These are phyloP conservation scores for Acyrthosiphon pisum DNA, from an alignment of 1,140 invertebrate genomes.

Conservation along the genomic window DNA sequence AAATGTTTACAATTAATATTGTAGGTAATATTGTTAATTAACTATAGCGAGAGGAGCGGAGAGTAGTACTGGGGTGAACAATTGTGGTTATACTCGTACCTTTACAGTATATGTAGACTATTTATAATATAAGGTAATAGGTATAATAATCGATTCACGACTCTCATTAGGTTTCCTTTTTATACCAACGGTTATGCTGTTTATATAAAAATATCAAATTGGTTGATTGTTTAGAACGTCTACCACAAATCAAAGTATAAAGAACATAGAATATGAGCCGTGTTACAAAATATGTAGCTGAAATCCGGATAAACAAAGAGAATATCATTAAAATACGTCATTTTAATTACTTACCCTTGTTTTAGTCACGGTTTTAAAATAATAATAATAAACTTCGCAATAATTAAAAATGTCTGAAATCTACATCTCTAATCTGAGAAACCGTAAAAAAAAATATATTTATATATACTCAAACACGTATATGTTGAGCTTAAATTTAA, in stretches of 20 bases:
- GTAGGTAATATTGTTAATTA: neutral
- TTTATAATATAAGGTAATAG: neutral
- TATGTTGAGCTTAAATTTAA: conserved; percentile 1
- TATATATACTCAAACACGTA: conserved; percentile 22
- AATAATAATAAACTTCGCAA: neutral
- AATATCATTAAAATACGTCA: conserved; percentile 5
- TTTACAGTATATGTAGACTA: neutral
- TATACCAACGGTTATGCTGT: neutral
- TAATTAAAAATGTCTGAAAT: conserved; percentile 41
- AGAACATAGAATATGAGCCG: neutral
- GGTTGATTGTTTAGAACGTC: neutral
- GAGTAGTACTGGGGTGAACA: neutral
- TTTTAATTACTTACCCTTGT: neutral
- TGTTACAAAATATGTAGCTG: neutral
- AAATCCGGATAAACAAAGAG: neutral
- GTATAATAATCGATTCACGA: neutral
- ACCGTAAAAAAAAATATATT: neutral
- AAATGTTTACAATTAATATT: neutral
- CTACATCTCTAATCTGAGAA: conserved; percentile 24
- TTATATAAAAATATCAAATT: neutral
- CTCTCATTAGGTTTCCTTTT: neutral
- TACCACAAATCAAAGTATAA: neutral
- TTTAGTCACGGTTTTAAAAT: neutral
- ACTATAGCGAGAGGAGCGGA: fast-evolving
- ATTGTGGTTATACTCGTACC: neutral